phyloP scores from a whole-genome alignment of 2,888 invertebrate genomes.

The Drosophila siamana region DNA sequence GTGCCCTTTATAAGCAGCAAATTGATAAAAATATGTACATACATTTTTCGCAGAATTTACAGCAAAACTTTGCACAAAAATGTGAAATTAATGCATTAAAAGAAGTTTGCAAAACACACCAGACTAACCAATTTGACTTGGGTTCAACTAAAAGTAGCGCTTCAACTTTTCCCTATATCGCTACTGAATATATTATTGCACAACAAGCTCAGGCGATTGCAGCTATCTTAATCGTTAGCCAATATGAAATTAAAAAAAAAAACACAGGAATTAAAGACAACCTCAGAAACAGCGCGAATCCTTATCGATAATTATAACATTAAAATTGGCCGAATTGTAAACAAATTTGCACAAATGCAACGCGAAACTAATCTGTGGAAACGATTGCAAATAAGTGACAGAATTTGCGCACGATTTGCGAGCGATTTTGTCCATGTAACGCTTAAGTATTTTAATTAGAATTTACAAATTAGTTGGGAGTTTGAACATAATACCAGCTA shows the following conservation, averaged over 20 bases:
- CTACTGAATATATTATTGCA: too few relatives aligned
- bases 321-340: conserved; percentile 14
- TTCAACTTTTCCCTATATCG: too few relatives aligned
- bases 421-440: conserved; percentile 25
- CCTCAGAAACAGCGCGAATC: background rate
- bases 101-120: too few relatives aligned
- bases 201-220: too few relatives aligned
- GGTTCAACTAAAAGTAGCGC: too few relatives aligned
- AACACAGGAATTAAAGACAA: background rate
- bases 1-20: too few relatives aligned
- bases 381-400: conserved; percentile 49
- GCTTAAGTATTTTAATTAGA: conserved; percentile 55
- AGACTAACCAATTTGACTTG: too few relatives aligned
- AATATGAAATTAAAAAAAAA: too few relatives aligned
- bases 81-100: too few relatives aligned
- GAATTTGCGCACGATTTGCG: conserved; percentile 76
- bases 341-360: conserved; percentile 10
- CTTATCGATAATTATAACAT: conserved; percentile 20
- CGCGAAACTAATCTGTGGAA: conserved; percentile 32
- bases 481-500: conserved; percentile 29
- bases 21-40: too few relatives aligned
- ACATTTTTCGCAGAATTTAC: too few relatives aligned
- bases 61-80: too few relatives aligned
- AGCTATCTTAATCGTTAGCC: background rate
- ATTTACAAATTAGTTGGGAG: conserved; percentile 51